Evolutionary conservation across 2,888 invertebrate genomes (phyloP).

Genomic region (Tiliacea aurago): DNA sequence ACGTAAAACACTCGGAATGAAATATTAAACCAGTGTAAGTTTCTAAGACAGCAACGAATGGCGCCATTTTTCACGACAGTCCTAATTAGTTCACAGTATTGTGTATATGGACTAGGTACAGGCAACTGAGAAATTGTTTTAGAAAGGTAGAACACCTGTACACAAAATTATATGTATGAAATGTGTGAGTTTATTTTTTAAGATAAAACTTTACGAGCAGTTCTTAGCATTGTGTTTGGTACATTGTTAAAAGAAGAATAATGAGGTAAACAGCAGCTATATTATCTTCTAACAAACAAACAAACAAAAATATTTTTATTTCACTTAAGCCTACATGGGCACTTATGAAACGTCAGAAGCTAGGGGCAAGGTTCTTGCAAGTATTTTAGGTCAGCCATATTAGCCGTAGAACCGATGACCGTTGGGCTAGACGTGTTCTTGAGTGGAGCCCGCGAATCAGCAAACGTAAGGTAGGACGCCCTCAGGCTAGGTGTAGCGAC

Average conservation of each 20-base stretch:
- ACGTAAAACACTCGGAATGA: conserved; percentile 31
- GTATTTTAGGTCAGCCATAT: no score
- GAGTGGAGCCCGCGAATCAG: no score
- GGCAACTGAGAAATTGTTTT: conserved; percentile 3
- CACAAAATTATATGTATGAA: neutral
- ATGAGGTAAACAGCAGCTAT: neutral
- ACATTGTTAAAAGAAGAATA: neutral
- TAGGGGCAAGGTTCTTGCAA: no score
- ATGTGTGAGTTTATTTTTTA: neutral
- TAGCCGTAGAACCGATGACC: no score
- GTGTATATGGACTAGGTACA: conserved; percentile 13
- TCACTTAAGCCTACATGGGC: no score
- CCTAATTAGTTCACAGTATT: conserved; percentile 51
- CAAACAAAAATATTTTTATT: no score
- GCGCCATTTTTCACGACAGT: conserved; percentile 37
- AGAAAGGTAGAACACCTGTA: conserved; percentile 7
- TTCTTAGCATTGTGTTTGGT: no score
- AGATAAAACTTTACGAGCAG: neutral
- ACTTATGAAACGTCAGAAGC: no score
- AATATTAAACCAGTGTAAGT: conserved; percentile 44
- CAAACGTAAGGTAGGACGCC: no score
- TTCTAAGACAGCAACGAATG: conserved; percentile 48
- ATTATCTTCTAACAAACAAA: neutral
- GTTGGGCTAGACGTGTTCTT: no score
- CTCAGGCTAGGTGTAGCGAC: no score